Base-by-base conservation (phyloP, 2,797 vertebrate species). In the Liasis olivaceus region DNA sequence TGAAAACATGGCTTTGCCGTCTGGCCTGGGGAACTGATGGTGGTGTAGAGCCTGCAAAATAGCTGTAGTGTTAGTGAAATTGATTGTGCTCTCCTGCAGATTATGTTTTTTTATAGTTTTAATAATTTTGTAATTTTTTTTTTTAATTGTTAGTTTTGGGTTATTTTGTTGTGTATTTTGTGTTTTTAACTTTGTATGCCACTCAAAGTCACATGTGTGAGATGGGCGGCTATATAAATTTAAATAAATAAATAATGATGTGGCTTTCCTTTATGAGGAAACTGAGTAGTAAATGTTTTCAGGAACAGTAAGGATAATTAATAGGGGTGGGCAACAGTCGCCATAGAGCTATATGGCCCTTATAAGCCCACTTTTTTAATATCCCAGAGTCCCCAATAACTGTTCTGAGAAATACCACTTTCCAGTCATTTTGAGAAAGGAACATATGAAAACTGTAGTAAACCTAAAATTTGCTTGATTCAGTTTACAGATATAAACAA, bases 201-300 rank as follows among this genome's bases (percentile, higher is more conserved):
- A 24, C 9, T 81, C 36, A 24, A 36, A 24, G 36, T 81, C 72
- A 9, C 72, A 47, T 81, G 51, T 81, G 36, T 81, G 72, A 81
- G 3, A 47, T 81, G 36, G 20, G 8, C 0, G 4, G 8, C 51
- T 54, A 54, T 54, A 54, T 54, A 54, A 54, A 54, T 54, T 54
- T 54, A 54, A 6, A 6, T 54, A 54, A 54, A 54, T 54, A 92
- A 94, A 90, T 24, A 90, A 90, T 84, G 81, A 90, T 77, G 81
- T 2, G 64, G 90, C 20, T 91, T 26, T 87, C 87, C 0, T 0
- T 36, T 0, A 15, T 69, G 20, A 66, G 24, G 26, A 58, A 62
- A 90, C 15, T 64, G 90, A 54, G 13, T 90, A 81, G 24, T 89
- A 89, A 13, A 56, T 31, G 36, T 89, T 69, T 69, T 31, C 88